Conservation (phyloP, 64 coral and sea anemone genomes). For the Trachythela sp. region DNA sequence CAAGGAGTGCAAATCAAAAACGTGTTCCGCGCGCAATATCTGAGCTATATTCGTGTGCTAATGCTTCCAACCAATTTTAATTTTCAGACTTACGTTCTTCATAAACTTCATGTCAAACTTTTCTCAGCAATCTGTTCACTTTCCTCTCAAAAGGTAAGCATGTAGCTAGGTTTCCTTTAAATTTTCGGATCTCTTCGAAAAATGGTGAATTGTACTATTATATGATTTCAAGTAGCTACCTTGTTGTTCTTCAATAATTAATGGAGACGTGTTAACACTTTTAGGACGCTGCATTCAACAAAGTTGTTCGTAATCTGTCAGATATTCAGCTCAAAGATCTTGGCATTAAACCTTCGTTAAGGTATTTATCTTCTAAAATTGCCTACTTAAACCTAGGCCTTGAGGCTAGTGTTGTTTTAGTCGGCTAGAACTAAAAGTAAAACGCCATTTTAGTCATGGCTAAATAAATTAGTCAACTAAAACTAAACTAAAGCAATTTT, state of each 20-base stretch:
- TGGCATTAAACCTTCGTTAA: constrained; percentile 70
- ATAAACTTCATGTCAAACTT: constrained; percentile 66
- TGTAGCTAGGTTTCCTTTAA: no score
- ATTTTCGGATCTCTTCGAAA: no score
- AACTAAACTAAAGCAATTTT: no score
- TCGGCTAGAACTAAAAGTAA: no score
- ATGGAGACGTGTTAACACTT: background rate
- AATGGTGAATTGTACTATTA: no score
- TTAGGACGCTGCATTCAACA: constrained; percentile 81
- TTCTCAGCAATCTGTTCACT: constrained; percentile 84
- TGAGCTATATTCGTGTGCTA: no score
- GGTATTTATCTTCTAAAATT: constrained; percentile 41
- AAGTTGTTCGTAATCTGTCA: constrained; percentile 78
- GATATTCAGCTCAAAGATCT: constrained; percentile 92
- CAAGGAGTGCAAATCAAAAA: no score
- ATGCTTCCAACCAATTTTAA: background rate
- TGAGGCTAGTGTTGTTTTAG: no score
- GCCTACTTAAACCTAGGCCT: background rate
- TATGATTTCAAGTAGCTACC: no score
- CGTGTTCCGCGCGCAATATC: no score
- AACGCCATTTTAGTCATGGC: no score
- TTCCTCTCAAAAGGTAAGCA: constrained; percentile 72
- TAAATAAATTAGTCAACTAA: no score
- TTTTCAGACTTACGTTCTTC: constrained; percentile 79
- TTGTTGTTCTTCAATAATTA: background rate